Base-by-base conservation (phyloP, 1,140 invertebrate genomes). In the Araneus ventricosus region DNA sequence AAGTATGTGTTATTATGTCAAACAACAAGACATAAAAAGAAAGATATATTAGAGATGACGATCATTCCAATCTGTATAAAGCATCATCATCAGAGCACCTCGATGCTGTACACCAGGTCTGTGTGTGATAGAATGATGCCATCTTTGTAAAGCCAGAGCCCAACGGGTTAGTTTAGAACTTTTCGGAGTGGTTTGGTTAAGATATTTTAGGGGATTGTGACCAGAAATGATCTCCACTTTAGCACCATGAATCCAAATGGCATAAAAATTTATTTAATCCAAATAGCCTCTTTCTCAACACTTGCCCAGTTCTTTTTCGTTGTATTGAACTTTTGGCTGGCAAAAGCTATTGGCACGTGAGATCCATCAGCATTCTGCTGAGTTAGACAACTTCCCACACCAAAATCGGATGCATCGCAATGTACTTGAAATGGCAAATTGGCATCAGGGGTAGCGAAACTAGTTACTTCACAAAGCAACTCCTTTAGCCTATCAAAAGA, bases 161-260 rank as follows among this genome's bases (percentile, higher is more conserved):
- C 82, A 41, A 24, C 82, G 14, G n/a, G 45, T 27, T 27, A 85
- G 45, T 30, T 85, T 85, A 7, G 82, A 4, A 45, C n/a, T n/a
- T n/a, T 85, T 41, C 5, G 39, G 34, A 0, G 82, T 41, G 5
- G 5, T 85, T 57, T 52, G n/a, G 5, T 8, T 27, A 10, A 85
- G n/a, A n/a, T n/a, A n/a, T 4, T 37, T 85, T 52, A 85, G 39
- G 22, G 82, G 82, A 52, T 85, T 85, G 20, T 85, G 82, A 52
- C 52, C 82, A 24, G 82, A 37, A 52, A 85, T 45, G 10, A 85
- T 52, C n/a, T 85, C 45, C 6, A 57, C 82, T 10, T 22, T n/a
- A 41, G 30, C 39, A 22, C 82, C 82, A 52, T 85, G 52, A 10
- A 85, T 24, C 82, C 82, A 52, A 20, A 52, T 52, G n/a, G 8